phyloP scores from a whole-genome alignment of 2,797 vertebrate genomes.

The Crypturellus tataupa region DNA sequence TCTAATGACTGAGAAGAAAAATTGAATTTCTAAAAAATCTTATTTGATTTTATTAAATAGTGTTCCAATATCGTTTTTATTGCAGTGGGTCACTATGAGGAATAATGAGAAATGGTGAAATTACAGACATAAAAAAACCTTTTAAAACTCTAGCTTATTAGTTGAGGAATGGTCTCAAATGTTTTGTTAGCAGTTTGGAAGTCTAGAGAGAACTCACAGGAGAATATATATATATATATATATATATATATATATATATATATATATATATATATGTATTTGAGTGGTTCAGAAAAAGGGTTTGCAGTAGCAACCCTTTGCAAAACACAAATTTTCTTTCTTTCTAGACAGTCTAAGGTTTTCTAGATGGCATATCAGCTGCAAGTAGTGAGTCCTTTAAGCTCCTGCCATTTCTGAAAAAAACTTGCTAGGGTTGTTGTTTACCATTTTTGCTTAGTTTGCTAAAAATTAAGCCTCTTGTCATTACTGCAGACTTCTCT shows the following conservation, averaged over 20 bases:
- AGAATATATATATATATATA: neutral
- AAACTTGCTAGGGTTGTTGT: neutral
- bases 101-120: neutral
- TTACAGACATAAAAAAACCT: fast-evolving
- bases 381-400: neutral
- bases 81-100: neutral
- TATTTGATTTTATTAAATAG: neutral
- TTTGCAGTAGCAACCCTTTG: neutral
- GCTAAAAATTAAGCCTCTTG: neutral
- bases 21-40: neutral
- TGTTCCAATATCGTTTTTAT: neutral
- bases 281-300: too few relatives aligned
- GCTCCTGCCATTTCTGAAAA: neutral
- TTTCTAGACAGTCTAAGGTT: neutral
- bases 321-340: neutral
- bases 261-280: too few relatives aligned
- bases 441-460: neutral
- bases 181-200: neutral
- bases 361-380: neutral
- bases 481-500: neutral
- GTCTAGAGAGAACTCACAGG: neutral
- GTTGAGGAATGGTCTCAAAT: neutral
- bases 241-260: too few relatives aligned
- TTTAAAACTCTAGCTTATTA: neutral
- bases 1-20: neutral